phyloP scores from a whole-genome alignment of 2,113 vertebrate genomes.

The Odontesthes bonariensis region DNA sequence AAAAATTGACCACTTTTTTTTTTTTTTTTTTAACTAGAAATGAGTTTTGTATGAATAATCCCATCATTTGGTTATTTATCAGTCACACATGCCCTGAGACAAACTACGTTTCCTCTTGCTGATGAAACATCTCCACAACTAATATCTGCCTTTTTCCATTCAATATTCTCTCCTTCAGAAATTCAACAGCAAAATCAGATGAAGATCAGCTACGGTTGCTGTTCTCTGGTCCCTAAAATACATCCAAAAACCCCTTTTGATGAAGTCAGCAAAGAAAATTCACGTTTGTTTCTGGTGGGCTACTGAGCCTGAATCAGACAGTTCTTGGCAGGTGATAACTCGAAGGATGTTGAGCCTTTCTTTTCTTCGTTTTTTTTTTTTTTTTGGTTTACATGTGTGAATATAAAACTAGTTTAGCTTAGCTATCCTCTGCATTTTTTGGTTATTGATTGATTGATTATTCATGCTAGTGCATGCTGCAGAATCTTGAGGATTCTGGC shows the following conservation, averaged over 20 bases:
- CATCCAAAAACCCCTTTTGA: constrained; percentile 4
- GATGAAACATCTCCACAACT: too few species aligned
- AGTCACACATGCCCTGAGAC: too few species aligned
- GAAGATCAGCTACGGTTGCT: constrained; percentile 1
- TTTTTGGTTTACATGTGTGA: background rate
- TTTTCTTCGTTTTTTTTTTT: too few species aligned
- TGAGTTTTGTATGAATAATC: too few species aligned
- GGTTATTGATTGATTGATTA: background rate
- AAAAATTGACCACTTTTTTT: too few species aligned
- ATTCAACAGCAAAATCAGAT: constrained; percentile 12
- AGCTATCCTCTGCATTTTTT: background rate
- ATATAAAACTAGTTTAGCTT: background rate
- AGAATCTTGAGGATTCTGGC: background rate
- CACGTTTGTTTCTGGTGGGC: constrained; percentile 36
- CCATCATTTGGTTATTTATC: too few species aligned
- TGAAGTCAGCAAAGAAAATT: constrained; percentile 36
- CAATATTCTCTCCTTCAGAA: background rate
- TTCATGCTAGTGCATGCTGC: background rate
- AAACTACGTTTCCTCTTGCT: too few species aligned
- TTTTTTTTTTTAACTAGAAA: too few species aligned
- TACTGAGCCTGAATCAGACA: constrained; percentile 25
- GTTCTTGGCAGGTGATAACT: constrained; percentile 21
- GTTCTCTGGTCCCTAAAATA: constrained; percentile 27
- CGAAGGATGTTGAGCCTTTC: constrained; percentile 12
- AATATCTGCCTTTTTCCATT: too few species aligned